phyloP scores from a whole-genome alignment of 2,888 invertebrate genomes.

The Brachyopa scutellaris region DNA sequence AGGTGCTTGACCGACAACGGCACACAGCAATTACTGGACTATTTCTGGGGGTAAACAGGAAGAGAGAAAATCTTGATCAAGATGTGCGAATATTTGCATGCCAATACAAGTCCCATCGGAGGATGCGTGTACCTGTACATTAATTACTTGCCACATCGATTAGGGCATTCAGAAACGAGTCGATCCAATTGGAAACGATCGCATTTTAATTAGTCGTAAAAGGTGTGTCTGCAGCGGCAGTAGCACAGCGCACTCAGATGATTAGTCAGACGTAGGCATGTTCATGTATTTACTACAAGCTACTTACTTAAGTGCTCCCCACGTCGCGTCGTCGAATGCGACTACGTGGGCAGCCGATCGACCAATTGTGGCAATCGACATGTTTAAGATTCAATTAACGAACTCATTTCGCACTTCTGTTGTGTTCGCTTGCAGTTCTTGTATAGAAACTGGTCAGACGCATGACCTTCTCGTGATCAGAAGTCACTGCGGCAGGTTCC shows the following conservation, averaged over 20 bases:
- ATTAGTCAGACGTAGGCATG: constrained; percentile 33
- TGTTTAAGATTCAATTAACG: constrained; percentile 15
- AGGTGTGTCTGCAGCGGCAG: constrained; percentile 52
- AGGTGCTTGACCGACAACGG: constrained; percentile 65
- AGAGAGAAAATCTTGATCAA: constrained; percentile 31
- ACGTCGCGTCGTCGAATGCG: not conserved
- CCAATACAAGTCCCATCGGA: constrained; percentile 23
- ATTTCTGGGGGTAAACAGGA: constrained; percentile 3
- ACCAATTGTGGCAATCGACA: constrained; percentile 49
- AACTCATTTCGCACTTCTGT: constrained; percentile 25
- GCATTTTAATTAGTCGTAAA: constrained; percentile 51
- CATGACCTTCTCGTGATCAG: constrained; percentile 29
- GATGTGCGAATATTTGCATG: constrained; percentile 44
- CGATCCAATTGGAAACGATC: constrained; percentile 61
- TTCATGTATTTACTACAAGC: constrained; percentile 25
- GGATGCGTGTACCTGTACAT: constrained; percentile 36
- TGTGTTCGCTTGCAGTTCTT: no score
- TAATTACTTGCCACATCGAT: constrained; percentile 35
- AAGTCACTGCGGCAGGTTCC: constrained; percentile 8
- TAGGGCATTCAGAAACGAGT: constrained; percentile 34
- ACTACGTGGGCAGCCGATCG: constrained; percentile 35
- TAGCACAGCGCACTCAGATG: not conserved
- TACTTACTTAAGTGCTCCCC: constrained; percentile 30
- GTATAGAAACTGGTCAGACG: constrained; percentile 11
- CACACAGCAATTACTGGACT: constrained; percentile 27